Conservation (phyloP, 2,113 vertebrate genomes). For the Alexandromys fortis region DNA sequence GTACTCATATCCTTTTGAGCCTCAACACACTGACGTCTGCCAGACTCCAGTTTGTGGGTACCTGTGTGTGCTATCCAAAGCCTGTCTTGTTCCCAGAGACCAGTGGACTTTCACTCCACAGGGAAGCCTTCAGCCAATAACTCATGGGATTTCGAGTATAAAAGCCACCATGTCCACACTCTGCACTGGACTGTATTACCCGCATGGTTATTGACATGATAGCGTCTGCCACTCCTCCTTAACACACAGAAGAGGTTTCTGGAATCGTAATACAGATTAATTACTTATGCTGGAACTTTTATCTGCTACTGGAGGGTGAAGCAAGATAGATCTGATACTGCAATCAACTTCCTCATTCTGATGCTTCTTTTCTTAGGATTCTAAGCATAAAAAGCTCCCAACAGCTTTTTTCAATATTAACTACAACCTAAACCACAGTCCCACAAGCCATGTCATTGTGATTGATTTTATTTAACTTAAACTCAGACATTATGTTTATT, state of each 20-base stretch:
- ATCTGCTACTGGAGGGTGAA: not conserved
- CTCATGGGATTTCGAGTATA: not conserved
- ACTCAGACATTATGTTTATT: conserved; percentile 59
- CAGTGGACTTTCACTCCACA: not conserved
- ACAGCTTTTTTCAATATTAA: not conserved
- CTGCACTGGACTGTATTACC: not conserved
- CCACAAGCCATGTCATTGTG: not conserved
- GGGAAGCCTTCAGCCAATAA: not conserved
- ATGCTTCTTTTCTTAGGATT: not conserved
- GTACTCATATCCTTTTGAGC: not conserved
- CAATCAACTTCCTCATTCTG: not conserved
- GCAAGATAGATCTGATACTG: not conserved
- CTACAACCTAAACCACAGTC: not conserved
- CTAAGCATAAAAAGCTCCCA: not conserved
- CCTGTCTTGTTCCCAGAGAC: not conserved
- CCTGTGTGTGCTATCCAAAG: not conserved
- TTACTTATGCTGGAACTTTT: not conserved
- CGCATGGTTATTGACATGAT: not conserved
- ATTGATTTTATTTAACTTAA: conserved; percentile 64
- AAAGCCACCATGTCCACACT: too few species aligned
- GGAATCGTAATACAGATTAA: not conserved
- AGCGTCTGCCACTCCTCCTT: not conserved
- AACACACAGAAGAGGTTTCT: not conserved
- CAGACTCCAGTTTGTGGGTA: too few species aligned
- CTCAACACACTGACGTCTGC: too few species aligned